Conservation (phyloP, 2,888 invertebrate species). For the Callosobruchus maculatus region DNA sequence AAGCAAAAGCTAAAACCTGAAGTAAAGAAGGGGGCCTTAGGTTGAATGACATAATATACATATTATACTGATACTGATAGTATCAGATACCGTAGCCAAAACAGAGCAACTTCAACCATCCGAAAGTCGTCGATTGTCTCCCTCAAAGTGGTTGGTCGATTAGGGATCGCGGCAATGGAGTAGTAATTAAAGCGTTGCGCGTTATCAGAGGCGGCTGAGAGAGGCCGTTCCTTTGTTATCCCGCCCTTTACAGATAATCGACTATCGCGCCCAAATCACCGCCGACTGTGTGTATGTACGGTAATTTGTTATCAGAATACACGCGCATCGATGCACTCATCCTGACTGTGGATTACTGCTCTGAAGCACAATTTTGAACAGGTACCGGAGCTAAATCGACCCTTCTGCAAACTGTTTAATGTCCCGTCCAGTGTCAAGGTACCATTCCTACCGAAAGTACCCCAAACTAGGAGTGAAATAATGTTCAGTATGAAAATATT, state of each 20-base stretch:
- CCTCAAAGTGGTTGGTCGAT: not conserved
- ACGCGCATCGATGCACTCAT: not conserved
- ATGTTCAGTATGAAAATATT: too few species aligned
- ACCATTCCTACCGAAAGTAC: too few species aligned
- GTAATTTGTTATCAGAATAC: not conserved
- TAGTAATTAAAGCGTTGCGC: not conserved
- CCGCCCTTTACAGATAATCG: not conserved
- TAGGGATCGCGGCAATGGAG: not conserved
- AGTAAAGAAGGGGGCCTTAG: too few species aligned
- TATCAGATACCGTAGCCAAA: not conserved
- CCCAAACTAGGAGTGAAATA: too few species aligned
- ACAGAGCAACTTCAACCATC: not conserved
- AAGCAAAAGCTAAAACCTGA: too few species aligned
- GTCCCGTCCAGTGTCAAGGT: too few species aligned
- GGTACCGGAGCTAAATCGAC: not conserved
- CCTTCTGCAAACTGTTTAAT: too few species aligned
- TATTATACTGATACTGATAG: not conserved
- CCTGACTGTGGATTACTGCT: not conserved
- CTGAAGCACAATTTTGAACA: not conserved
- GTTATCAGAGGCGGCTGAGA: not conserved
- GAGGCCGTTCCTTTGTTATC: not conserved
- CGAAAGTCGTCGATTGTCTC: not conserved
- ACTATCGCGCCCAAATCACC: not conserved
- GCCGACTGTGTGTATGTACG: not conserved
- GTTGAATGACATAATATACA: too few species aligned